Percentiles rank a stretch among this genome's conserved stretches.
phyloP scores from a whole-genome alignment of 2,888 invertebrate genomes.

The Spisula solida region DNA sequence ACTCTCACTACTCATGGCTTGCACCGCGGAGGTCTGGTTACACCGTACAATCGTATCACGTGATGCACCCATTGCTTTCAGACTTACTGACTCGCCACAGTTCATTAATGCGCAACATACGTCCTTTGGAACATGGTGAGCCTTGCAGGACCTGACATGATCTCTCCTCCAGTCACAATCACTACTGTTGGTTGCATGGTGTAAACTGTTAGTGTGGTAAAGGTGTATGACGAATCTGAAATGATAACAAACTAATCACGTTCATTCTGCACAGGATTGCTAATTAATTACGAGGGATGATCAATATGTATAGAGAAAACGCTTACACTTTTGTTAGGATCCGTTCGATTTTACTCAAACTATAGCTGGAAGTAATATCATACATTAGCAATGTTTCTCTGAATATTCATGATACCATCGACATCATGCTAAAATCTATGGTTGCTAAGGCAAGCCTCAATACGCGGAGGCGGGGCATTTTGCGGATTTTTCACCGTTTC shows the following conservation, averaged over 20 bases:
- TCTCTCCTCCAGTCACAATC: constrained; percentile 44
- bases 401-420: no score
- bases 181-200: neutral
- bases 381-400: no score
- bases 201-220: neutral
- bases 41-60: constrained; percentile 29
- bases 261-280: neutral
- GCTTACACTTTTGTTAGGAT: no score
- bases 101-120: constrained; percentile 52
- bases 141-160: constrained; percentile 14
- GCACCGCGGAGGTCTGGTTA: constrained; percentile 23
- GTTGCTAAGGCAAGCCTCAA: no score
- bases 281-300: no score
- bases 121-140: constrained; percentile 51
- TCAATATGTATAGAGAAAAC: no score
- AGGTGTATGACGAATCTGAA: constrained; percentile 31
- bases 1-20: neutral
- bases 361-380: no score
- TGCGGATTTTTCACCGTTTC: no score
- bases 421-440: no score
- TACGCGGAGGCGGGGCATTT: no score
- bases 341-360: no score
- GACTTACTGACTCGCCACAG: constrained; percentile 41
- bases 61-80: constrained; percentile 21
- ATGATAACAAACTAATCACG: neutral